A percentile compares a stretch with the other conserved stretches of the same genome.
Evolutionary conservation across 2,797 vertebrate species (phyloP).

Genomic region (Falco columbarius): DNA sequence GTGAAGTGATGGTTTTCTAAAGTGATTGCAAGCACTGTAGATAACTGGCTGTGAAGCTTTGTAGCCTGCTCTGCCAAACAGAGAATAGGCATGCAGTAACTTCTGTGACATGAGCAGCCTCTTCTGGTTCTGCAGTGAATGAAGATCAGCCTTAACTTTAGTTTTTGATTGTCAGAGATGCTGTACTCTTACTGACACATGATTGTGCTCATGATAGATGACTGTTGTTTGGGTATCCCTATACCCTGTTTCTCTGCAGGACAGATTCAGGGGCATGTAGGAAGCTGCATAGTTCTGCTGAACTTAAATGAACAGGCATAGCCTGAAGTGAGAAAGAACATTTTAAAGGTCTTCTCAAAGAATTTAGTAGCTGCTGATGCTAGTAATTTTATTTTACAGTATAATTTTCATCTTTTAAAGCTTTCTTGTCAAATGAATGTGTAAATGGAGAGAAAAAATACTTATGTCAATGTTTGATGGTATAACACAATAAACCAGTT

Average conservation of each 20-base stretch:
- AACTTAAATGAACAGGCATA: neutral
- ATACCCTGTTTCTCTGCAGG: neutral
- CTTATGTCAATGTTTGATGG: neutral
- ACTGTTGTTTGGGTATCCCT: neutral
- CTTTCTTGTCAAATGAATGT: neutral
- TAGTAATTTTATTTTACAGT: neutral
- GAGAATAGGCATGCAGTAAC: accelerated
- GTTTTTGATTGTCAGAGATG: neutral
- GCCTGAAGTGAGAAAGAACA: neutral
- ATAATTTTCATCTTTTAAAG: neutral
- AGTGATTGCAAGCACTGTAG: neutral
- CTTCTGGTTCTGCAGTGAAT: neutral
- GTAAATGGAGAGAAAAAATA: neutral
- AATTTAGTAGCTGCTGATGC: neutral
- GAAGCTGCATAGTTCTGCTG: neutral
- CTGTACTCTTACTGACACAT: accelerated
- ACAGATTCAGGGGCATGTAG: neutral
- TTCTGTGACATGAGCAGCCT: conserved; percentile 6
- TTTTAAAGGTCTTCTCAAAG: neutral
- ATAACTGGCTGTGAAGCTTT: neutral
- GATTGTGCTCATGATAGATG: neutral
- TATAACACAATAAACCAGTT: neutral
- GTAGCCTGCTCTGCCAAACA: accelerated
- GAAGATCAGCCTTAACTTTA: neutral
- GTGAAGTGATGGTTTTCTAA: neutral